These are phyloP conservation scores for Lampris megalopsis DNA, from an alignment of 2,113 vertebrate genomes.

Conservation along the genomic window DNA sequence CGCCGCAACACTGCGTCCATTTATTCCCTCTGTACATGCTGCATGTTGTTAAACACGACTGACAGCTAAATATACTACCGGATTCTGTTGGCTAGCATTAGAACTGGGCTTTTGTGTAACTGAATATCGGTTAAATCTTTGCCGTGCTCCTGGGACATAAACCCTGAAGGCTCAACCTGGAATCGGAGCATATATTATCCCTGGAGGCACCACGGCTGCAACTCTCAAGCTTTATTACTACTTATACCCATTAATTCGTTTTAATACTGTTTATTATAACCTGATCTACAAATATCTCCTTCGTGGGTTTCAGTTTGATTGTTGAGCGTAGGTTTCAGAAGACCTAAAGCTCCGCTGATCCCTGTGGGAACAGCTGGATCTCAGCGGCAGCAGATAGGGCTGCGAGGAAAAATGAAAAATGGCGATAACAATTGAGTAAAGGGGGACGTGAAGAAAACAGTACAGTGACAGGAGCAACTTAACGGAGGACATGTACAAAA, in stretches of 20 bases:
- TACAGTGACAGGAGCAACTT: too few species aligned
- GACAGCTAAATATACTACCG: conserved; percentile 63
- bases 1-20: conserved; percentile 52
- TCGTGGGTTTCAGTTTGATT: background rate
- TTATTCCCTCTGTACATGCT: conserved; percentile 50
- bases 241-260: background rate
- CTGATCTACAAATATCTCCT: conserved; percentile 6
- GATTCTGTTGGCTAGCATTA: conserved; percentile 48
- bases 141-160: conserved; percentile 58
- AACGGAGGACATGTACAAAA: too few species aligned
- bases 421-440: too few species aligned
- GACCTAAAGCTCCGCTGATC: too few species aligned
- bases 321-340: background rate
- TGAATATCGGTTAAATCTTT: conserved; percentile 75
- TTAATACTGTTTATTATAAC: conserved; percentile 8
- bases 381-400: too few species aligned
- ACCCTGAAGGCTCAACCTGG: conserved; percentile 61
- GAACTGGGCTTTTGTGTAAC: conserved; percentile 75
- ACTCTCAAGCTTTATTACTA: conserved; percentile 7
- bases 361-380: too few species aligned
- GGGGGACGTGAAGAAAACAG: too few species aligned
- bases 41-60: conserved; percentile 52
- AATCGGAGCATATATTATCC: conserved; percentile 47
- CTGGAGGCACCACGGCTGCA: conserved; percentile 40
- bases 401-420: too few species aligned